A percentile compares a stretch with the other conserved stretches of the same genome.
Conservation (phyloP, 2,797 vertebrate species). For the Aplochiton taeniatus region DNA sequence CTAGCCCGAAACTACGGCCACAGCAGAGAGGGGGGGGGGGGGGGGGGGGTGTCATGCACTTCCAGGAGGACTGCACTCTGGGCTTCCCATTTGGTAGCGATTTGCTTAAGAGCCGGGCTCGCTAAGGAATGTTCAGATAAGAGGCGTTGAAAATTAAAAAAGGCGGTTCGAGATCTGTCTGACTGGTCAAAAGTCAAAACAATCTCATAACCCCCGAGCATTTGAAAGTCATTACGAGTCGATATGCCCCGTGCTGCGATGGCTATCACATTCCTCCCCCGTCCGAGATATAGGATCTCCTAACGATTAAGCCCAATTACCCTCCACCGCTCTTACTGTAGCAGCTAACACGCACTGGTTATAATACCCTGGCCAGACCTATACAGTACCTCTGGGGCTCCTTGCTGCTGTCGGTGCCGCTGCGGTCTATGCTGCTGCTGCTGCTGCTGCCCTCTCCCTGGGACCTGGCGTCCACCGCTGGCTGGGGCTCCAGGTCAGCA, state of each 20-base stretch:
- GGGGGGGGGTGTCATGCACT: conserved; percentile 35
- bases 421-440: conserved; percentile 65
- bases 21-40: background rate
- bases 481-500: conserved; percentile 53
- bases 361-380: background rate
- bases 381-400: conserved; percentile 79
- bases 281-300: conserved; percentile 38
- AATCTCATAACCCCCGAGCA: conserved; percentile 44
- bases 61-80: conserved; percentile 41
- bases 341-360: conserved; percentile 14
- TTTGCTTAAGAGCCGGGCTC: conserved; percentile 61
- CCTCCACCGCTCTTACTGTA: conserved; percentile 21
- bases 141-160: conserved; percentile 57
- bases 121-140: conserved; percentile 66
- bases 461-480: conserved; percentile 50
- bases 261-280: conserved; percentile 38
- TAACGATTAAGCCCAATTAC: conserved; percentile 47
- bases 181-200: conserved; percentile 57
- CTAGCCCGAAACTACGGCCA: conserved; percentile 43
- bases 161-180: conserved; percentile 23
- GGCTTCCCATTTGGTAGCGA: conserved; percentile 68
- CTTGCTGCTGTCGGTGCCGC: conserved; percentile 64
- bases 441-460: conserved; percentile 49
- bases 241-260: conserved; percentile 41
- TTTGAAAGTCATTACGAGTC: conserved; percentile 55